Evolutionary conservation across 2,113 vertebrate genomes (phyloP), one percentile per base, ranked within the genome.

Genomic region (Siniperca knerii): DNA sequence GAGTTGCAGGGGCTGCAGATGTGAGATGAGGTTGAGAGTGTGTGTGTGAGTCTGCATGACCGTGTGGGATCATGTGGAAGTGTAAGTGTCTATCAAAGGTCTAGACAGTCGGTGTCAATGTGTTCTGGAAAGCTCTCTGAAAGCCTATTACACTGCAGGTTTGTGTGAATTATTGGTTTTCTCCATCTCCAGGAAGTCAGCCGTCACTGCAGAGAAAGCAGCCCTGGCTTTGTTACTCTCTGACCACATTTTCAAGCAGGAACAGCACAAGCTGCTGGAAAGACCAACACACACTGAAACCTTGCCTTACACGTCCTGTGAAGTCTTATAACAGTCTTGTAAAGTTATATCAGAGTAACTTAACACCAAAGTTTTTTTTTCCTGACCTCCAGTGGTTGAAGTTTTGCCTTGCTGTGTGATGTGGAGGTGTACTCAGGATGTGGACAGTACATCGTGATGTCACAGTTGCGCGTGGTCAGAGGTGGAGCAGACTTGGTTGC

Each of bases 101-200:
- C 52, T 18, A 62, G 81, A 77, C 67, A 65, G 75, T 58, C 42
- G 7, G 75, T 69, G 75, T 87, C 80, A 60, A 82, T 40, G 60
- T 79, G 87, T 69, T 80, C 85, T 76, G 46, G 78, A 77, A 84
- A 78, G 79, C 87, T 82, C 70, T 82, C 78, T 80, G 48, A 88
- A 92, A 92, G 86, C 86, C 70, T 58, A 85, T 92, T 89, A 87
- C 64, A 4, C 57, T 44, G 25, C 79, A 60, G 62, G 77, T 79
- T 85, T 80, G 80, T 75, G 82, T 81, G 87, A 91, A 81, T 80
- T 76, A 90, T 90, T 82, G 87, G 77, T 79, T 91, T 90, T 79
- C 71, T 61, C 42, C 78, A 57, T 84, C 64, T 84, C 40, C 66
- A 58, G 67, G 58, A 88, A 65, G 79, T 83, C 16, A 0, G 46